Conservation (phyloP, 92 coral and sea anemone species). For the Heteractis magnifica region DNA sequence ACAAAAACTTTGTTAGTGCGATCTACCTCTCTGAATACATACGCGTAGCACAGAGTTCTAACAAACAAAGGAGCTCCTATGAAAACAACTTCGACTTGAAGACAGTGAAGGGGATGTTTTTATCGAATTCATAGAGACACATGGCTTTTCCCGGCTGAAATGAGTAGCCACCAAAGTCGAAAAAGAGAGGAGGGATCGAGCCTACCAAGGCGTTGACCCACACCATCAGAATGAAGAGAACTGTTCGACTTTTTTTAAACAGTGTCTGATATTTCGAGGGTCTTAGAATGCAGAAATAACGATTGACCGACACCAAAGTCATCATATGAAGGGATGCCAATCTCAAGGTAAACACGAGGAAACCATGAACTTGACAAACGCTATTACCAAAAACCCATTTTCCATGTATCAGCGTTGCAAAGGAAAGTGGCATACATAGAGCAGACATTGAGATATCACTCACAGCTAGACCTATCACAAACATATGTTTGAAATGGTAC, state of each 20-base stretch:
- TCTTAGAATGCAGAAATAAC: constrained; percentile 49
- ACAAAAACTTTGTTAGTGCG: constrained; percentile 39
- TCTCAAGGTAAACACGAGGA: constrained; percentile 46
- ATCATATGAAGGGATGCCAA: constrained; percentile 54
- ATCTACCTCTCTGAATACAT: constrained; percentile 38
- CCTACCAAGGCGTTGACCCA: constrained; percentile 51
- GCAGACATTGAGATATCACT: constrained; percentile 55
- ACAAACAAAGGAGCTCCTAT: constrained; percentile 41
- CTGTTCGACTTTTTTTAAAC: constrained; percentile 28
- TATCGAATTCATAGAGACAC: constrained; percentile 53
- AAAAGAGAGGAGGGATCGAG: constrained; percentile 55
- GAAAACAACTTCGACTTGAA: constrained; percentile 42
- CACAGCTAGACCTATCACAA: constrained; percentile 54
- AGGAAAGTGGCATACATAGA: constrained; percentile 62
- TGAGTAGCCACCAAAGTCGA: constrained; percentile 31
- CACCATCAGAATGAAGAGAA: constrained; percentile 20
- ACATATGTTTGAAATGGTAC: constrained; percentile 55
- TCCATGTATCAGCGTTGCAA: constrained; percentile 48
- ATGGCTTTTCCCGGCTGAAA: constrained; percentile 74
- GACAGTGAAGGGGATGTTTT: constrained; percentile 51
- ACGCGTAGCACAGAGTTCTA: constrained; percentile 42
- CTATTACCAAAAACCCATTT: constrained; percentile 23
- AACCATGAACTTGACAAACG: constrained; percentile 58
- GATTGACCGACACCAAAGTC: constrained; percentile 53
- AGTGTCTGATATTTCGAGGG: constrained; percentile 35